Conservation (phyloP, 2,888 invertebrate genomes). For the Theretra japonica region DNA sequence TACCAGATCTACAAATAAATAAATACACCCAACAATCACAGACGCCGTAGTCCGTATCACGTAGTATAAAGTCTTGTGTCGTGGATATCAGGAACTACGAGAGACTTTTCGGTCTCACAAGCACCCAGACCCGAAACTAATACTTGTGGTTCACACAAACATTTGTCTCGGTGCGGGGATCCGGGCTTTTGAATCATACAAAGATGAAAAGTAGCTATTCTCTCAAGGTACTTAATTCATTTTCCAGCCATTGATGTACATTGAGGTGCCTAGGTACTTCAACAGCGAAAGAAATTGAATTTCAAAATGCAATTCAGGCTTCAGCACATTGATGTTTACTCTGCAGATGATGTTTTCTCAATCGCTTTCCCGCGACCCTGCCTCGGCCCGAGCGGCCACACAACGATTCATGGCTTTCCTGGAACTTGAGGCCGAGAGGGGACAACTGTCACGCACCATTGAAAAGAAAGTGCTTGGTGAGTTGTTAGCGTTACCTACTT, state of each 20-base stretch:
- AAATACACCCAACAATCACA: too few relatives aligned
- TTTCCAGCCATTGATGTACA: background rate
- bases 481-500: constrained; percentile 36
- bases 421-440: constrained; percentile 89
- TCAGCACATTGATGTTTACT: background rate
- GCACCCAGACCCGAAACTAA: too few relatives aligned
- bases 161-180: too few relatives aligned
- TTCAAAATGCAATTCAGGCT: background rate
- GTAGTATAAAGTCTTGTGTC: too few relatives aligned
- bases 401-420: constrained; percentile 90
- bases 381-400: constrained; percentile 89
- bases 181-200: too few relatives aligned
- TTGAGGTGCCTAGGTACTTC: background rate
- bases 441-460: constrained; percentile 89
- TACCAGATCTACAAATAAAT: too few relatives aligned
- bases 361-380: constrained; percentile 88
- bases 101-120: too few relatives aligned
- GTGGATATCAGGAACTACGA: too few relatives aligned
- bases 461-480: constrained; percentile 92
- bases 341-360: constrained; percentile 90
- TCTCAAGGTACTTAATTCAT: too few relatives aligned
- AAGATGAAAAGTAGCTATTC: too few relatives aligned
- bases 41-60: too few relatives aligned
- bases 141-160: too few relatives aligned
- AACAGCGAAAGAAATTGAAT: background rate